A percentile compares a stretch with the other conserved stretches of the same genome.
phyloP scores from a whole-genome alignment of 2,113 vertebrate species.

The Coregonus clupeaformis region DNA sequence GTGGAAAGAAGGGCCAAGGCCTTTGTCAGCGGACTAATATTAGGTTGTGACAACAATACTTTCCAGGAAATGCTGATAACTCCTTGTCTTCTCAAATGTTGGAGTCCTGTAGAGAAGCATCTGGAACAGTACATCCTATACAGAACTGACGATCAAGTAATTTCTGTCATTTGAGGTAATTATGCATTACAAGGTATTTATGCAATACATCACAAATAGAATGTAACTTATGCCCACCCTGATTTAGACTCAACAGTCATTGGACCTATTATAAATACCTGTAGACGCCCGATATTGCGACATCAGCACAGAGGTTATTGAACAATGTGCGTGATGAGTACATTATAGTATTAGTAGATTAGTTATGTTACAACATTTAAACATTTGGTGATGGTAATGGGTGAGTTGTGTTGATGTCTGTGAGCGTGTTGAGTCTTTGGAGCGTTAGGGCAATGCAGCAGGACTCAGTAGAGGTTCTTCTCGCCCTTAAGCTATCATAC shows the following conservation, averaged over 20 bases:
- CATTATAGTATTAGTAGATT: no score
- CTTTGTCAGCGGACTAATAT: background rate
- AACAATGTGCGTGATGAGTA: no score
- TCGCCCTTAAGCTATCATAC: constrained; percentile 57
- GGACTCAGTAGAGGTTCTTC: constrained; percentile 42
- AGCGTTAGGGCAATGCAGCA: constrained; percentile 42
- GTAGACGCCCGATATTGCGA: no score
- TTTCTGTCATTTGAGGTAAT: constrained; percentile 8
- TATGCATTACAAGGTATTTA: constrained; percentile 11
- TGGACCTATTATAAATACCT: no score
- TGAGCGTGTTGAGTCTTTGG: constrained; percentile 44
- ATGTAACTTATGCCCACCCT: constrained; percentile 28
- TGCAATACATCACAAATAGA: constrained; percentile 28
- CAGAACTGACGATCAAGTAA: constrained; percentile 13
- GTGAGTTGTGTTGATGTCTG: constrained; percentile 34
- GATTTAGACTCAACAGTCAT: constrained; percentile 27
- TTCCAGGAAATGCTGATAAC: no score
- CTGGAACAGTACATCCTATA: background rate
- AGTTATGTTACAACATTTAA: no score
- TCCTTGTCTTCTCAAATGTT: constrained; percentile 12
- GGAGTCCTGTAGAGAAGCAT: background rate
- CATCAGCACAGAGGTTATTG: no score
- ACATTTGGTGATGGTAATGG: no score
- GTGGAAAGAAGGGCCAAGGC: background rate
- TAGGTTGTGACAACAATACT: background rate